Conservation (phyloP, 2,113 vertebrate genomes). For the Puma concolor region DNA sequence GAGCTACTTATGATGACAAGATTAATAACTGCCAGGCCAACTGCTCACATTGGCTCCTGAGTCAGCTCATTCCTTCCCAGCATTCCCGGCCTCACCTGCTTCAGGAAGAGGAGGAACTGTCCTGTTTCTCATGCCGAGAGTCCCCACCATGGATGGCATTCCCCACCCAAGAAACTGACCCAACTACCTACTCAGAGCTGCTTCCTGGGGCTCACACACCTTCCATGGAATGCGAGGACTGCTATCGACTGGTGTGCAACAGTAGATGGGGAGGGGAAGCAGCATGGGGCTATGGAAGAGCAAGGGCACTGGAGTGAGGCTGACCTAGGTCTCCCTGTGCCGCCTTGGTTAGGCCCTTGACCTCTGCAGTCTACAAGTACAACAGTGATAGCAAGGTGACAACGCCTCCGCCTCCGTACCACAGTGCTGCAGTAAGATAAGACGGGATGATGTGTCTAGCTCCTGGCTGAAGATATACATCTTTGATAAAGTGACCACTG, state of each 20-base stretch:
- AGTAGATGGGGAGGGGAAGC: not conserved
- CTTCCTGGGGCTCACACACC: not conserved
- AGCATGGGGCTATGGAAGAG: not conserved
- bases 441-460: not conserved
- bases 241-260: not conserved
- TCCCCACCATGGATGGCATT: not conserved
- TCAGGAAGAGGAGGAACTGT: not conserved
- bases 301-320: not conserved
- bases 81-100: not conserved
- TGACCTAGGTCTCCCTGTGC: not conserved
- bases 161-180: not conserved
- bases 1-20: not conserved
- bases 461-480: not conserved
- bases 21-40: not conserved
- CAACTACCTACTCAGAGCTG: not conserved
- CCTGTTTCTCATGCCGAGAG: not conserved
- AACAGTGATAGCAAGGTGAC: not conserved
- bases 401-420: not conserved
- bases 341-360: not conserved
- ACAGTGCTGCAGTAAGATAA: not conserved
- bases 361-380: not conserved
- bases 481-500: not conserved
- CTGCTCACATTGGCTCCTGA: not conserved
- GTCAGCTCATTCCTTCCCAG: not conserved
- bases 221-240: not conserved